Percentiles rank a stretch among this genome's conserved stretches.
phyloP scores from a whole-genome alignment of 2,888 invertebrate species.

The Drosophila kuntzei region DNA sequence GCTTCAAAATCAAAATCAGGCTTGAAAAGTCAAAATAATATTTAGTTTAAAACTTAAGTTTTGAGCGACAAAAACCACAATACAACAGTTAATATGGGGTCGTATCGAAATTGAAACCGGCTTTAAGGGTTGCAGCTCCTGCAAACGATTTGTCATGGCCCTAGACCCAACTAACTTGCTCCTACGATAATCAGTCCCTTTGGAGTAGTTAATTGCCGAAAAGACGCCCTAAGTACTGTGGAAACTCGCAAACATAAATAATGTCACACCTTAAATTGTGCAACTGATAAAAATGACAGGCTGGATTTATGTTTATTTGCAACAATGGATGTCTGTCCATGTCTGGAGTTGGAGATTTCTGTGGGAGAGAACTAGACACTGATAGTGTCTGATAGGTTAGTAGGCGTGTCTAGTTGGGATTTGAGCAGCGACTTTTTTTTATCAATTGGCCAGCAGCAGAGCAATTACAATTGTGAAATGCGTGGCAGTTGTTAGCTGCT shows the following conservation, averaged over 20 bases:
- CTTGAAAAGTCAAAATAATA: too few relatives aligned
- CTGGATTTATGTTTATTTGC: conserved; percentile 26
- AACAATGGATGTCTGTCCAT: conserved; percentile 3
- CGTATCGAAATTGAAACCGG: neutral
- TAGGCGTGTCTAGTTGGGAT: conserved; percentile 6
- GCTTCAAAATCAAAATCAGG: too few relatives aligned
- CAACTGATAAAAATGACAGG: conserved; percentile 40
- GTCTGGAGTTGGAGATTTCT: neutral
- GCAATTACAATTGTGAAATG: conserved; percentile 78
- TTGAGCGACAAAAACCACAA: neutral
- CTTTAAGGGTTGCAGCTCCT: neutral
- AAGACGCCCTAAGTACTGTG: neutral
- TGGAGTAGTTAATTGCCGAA: neutral
- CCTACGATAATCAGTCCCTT: conserved; percentile 1
- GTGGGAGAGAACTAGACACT: neutral
- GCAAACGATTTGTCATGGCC: neutral
- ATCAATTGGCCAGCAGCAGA: conserved; percentile 46
- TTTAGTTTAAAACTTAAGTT: too few relatives aligned
- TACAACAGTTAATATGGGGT: neutral
- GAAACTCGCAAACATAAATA: conserved; percentile 5
- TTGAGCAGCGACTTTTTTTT: conserved; percentile 21
- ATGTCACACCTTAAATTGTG: conserved; percentile 27
- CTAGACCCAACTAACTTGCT: neutral
- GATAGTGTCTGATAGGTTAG: neutral
- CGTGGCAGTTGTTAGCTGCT: conserved; percentile 47